These are phyloP conservation scores for Megalopta genalis DNA, from an alignment of 1,140 invertebrate genomes.

Conservation along the genomic window DNA sequence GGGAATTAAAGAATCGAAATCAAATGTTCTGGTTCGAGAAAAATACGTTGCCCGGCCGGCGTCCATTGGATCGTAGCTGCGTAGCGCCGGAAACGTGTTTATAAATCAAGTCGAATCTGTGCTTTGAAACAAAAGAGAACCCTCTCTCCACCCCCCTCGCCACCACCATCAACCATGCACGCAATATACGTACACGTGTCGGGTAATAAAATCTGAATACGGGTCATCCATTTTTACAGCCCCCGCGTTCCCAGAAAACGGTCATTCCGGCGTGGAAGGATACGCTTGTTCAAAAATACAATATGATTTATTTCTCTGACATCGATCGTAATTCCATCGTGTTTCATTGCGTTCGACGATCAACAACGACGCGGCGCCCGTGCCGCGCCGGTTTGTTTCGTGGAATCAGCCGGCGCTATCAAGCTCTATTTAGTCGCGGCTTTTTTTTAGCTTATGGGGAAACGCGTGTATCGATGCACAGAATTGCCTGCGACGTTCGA, in stretches of 20 bases:
- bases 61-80: not conserved
- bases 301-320: constrained; percentile 44
- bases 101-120: constrained; percentile 30
- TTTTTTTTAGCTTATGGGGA: too few species aligned
- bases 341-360: constrained; percentile 1
- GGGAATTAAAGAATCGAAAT: not conserved
- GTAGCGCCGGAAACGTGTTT: not conserved
- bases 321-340: constrained; percentile 22
- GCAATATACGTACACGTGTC: constrained; percentile 28
- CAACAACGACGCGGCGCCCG: not conserved
- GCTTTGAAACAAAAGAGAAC: not conserved
- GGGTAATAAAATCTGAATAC: constrained; percentile 24
- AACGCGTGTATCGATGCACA: too few species aligned
- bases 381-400: constrained; percentile 2
- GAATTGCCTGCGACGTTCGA: not conserved
- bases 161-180: constrained; percentile 16
- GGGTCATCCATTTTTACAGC: constrained; percentile 3
- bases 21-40: not conserved
- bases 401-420: not conserved
- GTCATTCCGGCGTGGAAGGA: constrained; percentile 11
- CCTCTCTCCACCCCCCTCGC: too few species aligned
- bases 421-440: too few species aligned
- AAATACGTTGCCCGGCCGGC: too few species aligned
- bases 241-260: constrained; percentile 7
- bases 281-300: constrained; percentile 40